Percentiles rank a stretch among this genome's conserved stretches.
Conservation (phyloP, 2,888 invertebrate genomes). For the Morpho helenor region DNA sequence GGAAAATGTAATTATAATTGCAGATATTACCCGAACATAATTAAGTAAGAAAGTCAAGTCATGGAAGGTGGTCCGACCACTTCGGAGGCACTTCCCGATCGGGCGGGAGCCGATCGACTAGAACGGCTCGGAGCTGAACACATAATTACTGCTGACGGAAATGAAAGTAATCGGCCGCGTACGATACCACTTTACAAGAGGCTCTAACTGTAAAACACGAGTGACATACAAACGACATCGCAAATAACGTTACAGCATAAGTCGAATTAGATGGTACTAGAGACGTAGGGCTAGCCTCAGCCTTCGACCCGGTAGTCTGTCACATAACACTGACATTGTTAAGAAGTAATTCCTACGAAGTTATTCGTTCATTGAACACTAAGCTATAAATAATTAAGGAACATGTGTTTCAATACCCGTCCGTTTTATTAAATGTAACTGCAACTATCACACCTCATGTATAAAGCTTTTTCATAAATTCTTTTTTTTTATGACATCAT, state of each 20-base stretch:
- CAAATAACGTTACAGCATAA: constrained; percentile 3
- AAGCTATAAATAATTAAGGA: too few species aligned
- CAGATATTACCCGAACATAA: constrained; percentile 18
- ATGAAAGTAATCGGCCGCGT: constrained; percentile 29
- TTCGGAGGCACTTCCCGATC: constrained; percentile 20
- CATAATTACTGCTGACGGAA: constrained; percentile 24
- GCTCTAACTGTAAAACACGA: background rate
- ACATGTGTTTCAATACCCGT: too few species aligned
- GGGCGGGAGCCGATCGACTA: constrained; percentile 18
- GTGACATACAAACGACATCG: background rate
- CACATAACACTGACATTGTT: too few species aligned
- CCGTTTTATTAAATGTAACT: too few species aligned
- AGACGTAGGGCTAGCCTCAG: background rate
- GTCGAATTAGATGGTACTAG: background rate
- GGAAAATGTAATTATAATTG: constrained; percentile 15
- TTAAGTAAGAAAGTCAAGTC: constrained; percentile 17
- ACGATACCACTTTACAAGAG: constrained; percentile 16
- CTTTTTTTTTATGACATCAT: too few species aligned
- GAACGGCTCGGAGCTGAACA: constrained; percentile 6
- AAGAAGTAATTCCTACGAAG: too few species aligned
- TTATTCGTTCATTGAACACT: too few species aligned
- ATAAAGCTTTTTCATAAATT: too few species aligned
- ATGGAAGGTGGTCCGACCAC: constrained; percentile 6
- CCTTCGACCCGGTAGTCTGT: background rate
- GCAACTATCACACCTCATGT: too few species aligned